Percentiles rank a stretch among this genome's conserved stretches.
Evolutionary conservation across 2,113 vertebrate species (phyloP).

Genomic region (Paratilapia polleni): DNA sequence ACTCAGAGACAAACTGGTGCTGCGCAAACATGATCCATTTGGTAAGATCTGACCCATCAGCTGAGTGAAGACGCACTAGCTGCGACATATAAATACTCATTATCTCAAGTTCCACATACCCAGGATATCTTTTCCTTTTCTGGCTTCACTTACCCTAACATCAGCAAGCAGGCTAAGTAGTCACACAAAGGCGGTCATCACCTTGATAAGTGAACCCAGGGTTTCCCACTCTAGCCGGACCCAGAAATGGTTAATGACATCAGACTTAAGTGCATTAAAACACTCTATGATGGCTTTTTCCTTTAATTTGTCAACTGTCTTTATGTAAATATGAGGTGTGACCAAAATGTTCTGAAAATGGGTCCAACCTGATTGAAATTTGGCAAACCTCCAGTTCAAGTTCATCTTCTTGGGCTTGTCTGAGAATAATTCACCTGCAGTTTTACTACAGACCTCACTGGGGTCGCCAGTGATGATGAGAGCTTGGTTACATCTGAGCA

Average conservation of each 20-base stretch:
- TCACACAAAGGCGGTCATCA: not conserved
- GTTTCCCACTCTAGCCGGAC: not conserved
- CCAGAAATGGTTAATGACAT: too few species aligned
- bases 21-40: conserved; percentile 90
- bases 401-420: not conserved
- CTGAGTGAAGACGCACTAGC: not conserved
- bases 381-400: not conserved
- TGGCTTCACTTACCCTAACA: not conserved
- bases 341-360: not conserved
- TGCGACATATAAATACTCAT: not conserved
- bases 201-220: not conserved
- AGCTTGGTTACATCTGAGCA: not conserved
- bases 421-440: too few species aligned
- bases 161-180: not conserved
- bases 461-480: not conserved
- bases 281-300: not conserved
- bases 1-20: conserved; percentile 88
- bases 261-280: too few species aligned
- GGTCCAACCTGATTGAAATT: not conserved
- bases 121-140: not conserved
- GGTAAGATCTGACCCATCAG: conserved; percentile 79
- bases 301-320: not conserved
- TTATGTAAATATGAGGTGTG: not conserved
- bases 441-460: not conserved
- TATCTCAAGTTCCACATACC: not conserved